Evolutionary conservation across 2,113 vertebrate species (phyloP), one percentile per base, ranked within the genome.

Genomic region (Equus przewalskii): DNA sequence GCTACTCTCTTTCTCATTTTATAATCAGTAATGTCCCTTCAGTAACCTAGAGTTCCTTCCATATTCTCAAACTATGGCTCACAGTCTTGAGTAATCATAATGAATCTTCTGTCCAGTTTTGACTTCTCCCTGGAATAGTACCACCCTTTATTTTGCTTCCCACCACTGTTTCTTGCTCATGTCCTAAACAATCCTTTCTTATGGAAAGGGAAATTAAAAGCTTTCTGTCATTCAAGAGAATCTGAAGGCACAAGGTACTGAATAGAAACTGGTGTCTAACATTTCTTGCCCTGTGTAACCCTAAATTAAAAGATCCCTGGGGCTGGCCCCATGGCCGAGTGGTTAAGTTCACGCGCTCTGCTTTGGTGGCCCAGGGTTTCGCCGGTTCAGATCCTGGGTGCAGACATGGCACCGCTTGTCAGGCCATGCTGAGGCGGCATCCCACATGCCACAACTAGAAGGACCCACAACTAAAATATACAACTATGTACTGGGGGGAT

Each of bases 221-320:
- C 49, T 88, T 73, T 87, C 54, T 91, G 28, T 80, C 76, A 80
- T 13, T 73, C n/a, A 6, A 54, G 30, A 84, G 56, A 73, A 72
- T 79, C 33, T 88, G 62, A 95, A 95, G 41, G 56, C 54, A 33
- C 10, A 91, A 91, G n/a, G 84, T 33, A 91, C 41, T 78, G 51
- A 83, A 73, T 5, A 94, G 58, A 80, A 94, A 83, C 24, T 67
- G 22, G 30, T 62, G 64, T 36, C 46, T 69, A 36, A 82, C 54
- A 24, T 70, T 64, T 91, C 54, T 75, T 64, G 21, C 44, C 64
- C 70, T 46, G 70, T 2, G 15, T 41, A 96, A 88, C 54, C 51
- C 69, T 91, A 94, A 94, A 73, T 62, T 72, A 79, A 79, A 79
- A 79, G n/a, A 78, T 21, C 28, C 36, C 36, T 41, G 36, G 36